A percentile compares a stretch with the other conserved stretches of the same genome.
These are phyloP conservation scores for Drosophila recens DNA, from an alignment of 2,888 invertebrate genomes.

Conservation along the genomic window DNA sequence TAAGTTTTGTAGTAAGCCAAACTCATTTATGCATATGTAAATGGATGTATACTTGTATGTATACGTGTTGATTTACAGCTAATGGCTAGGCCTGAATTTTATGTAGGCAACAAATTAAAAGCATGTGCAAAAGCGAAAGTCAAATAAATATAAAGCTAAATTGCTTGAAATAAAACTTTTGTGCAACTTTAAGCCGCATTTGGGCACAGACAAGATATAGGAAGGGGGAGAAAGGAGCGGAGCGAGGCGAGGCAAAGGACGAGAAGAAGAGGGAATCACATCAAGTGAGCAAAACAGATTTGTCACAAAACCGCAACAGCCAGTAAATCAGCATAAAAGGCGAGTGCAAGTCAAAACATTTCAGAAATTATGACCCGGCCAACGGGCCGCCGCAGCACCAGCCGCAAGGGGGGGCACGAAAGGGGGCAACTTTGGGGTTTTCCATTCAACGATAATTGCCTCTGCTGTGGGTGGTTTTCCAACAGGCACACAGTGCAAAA, in stretches of 20 bases:
- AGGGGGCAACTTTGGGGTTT: conserved; percentile 8
- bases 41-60: conserved; percentile 12
- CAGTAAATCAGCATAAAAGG: conserved; percentile 80
- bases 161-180: conserved; percentile 76
- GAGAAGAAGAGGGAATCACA: conserved; percentile 53
- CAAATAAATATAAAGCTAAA: conserved; percentile 77
- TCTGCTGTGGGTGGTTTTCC: conserved; percentile 28
- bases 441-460: conserved; percentile 72
- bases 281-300: conserved; percentile 80
- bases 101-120: conserved; percentile 28
- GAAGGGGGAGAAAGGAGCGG: conserved; percentile 7
- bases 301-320: conserved; percentile 80
- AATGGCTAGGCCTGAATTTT: conserved; percentile 64
- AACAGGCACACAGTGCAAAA: conserved; percentile 6
- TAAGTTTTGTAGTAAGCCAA: conserved; percentile 46
- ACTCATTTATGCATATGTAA: conserved; percentile 3
- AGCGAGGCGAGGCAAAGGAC: neutral
- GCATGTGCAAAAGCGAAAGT: conserved; percentile 42
- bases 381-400: conserved; percentile 55
- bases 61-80: conserved; percentile 70
- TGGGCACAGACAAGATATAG: neutral
- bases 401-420: conserved; percentile 44
- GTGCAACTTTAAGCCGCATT: conserved; percentile 67
- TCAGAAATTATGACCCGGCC: conserved; percentile 77
- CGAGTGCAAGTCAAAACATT: conserved; percentile 80